Base-by-base conservation (phyloP, 2,888 invertebrate species). In the Drosophila formosana region DNA sequence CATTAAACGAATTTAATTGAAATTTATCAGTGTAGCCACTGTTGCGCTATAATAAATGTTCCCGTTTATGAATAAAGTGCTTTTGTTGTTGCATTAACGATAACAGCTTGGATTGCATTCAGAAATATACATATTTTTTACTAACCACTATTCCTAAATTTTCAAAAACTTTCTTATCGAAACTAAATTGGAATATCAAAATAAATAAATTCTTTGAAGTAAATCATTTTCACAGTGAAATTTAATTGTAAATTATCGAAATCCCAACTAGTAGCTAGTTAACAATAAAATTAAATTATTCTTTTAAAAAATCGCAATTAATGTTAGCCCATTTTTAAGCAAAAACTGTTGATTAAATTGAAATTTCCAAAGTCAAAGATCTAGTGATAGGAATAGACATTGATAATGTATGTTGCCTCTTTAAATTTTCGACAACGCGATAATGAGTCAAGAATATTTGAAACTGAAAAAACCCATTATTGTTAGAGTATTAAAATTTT, bases 401-500 rank as follows among this genome's bases (percentile, higher is more conserved):
- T 18, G 7, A 6, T 6, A 30, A 30, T 6, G 4, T 6, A 4
- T 7, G 30, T 4, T 5, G n/a, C 9, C 23, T 1, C 23, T 50
- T 1, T 9, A 1, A 23, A n/a, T 51, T 13, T 11, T 43, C 23
- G 43, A 28, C 28, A 41, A 18, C 18, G 18, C 4, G 37, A 25
- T 26, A 26, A 37, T 13, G 8, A 11, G 6, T 37, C 25, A 23
- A 43, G 4, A 23, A 23, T 43, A 32, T n/a, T n/a, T 11, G 37
- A 11, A 37, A 3, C 18, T 1, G 18, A 18, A n/a, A 37, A 37
- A 37, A 5, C 11, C 18, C 5, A 9, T 13, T 41, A 34, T 43
- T 67, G 18, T 25, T 47, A 39, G 32, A 66, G 55, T 34, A 26
- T 53, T 34, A 1, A 57, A n/a, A n/a, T 45, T 45, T 28, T 11